Base-by-base conservation (phyloP, 2,113 vertebrate genomes). In the Carassius carassius region DNA sequence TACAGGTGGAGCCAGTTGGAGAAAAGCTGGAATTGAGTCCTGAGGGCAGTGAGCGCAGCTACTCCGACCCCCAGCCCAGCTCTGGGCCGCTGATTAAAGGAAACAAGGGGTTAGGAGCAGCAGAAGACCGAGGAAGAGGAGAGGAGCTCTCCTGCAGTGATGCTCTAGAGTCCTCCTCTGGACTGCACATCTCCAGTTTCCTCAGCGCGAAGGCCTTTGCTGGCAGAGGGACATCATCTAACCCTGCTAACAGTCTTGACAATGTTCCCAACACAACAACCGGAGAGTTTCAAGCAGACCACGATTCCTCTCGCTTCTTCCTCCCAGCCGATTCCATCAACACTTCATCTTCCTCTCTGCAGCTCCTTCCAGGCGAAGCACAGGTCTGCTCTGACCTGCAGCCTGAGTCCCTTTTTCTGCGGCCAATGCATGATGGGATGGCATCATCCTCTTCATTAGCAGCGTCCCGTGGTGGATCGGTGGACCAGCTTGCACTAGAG, bases 11-110 rank as follows among this genome's bases (percentile, higher is more conserved):
- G 87, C 96, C 97, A 67, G 95, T 95, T n/a, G 95, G 95, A 0
- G 97, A 98, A 90, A 99, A 99, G 90, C 96, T 97, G 54, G 97
- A 98, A 89, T 94, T 98, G 89, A 99, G 98, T 89, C 97, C 98
- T 0, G 96, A 98, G 87, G 97, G 97, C 92, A 99, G 98, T 0
- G 98, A 99, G 58, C 96, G 96, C 19, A 98, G 97, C 90, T 97
- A 97, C 85, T 96, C 95, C 0, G 97, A 99, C 76, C 96, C 97
- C 0, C 98, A 97, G 90, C 96, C 97, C 60, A 95, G 94, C 88
- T 95, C 96, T 0, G 96, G 98, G 83, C 95, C 96, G 67, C 96
- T 98, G 21, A 94, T 96, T 85, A 96, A 97, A 84, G 94, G 94
- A 83, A 90, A 92, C 86, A 92, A 91, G 5, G 87, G 86, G 19